Evolutionary conservation across 2,797 vertebrate species (phyloP), one percentile per base, ranked within the genome.

Genomic region (Chloroceryle amazona): DNA sequence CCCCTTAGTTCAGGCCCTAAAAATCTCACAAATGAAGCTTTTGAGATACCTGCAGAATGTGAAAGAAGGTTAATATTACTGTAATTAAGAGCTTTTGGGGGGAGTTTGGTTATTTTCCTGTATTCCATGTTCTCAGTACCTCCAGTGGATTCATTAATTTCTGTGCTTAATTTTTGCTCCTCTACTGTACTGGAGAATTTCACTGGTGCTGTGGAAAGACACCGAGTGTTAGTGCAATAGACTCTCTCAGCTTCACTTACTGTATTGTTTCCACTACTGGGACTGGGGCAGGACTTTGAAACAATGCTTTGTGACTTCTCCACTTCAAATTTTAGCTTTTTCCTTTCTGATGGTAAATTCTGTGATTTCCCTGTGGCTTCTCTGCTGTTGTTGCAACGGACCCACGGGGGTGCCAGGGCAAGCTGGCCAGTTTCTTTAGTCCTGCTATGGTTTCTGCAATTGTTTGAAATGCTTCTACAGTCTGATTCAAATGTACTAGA

Each of bases 291-390:
- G 37, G 37, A 19, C 68, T 76, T 74, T 18, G 78, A 55, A 60
- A 65, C 61, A 9, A 55, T 9, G 9, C 37, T 91, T 65, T 94
- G 90, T 44, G 22, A 86, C 47, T 61, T 88, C 47, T 93, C 91
- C 60, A 55, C 63, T 31, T 98, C 98, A 6, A 99, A 99, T 96
- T 98, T 99, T 67, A 98, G 98, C 90, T 99, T 99, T 96, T 99
- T 99, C 91, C 98, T 99, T 86, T 99, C 98, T 4, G 99, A 99
- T 47, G 99, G 99, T 84, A 98, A 92, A 39, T 97, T 95, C 55
- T 97, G 95, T 66, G 63, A 81, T 47, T 72, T 92, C 29, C 95
- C 81, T 78, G 90, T 66, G 1, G 80, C 89, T 44, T 90, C 87
- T 81, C 68, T 93, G 29, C 55, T 74, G 15, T 71, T 90, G 57